Base-by-base conservation (phyloP, 1,140 invertebrate species). In the Drosophila aff. region DNA sequence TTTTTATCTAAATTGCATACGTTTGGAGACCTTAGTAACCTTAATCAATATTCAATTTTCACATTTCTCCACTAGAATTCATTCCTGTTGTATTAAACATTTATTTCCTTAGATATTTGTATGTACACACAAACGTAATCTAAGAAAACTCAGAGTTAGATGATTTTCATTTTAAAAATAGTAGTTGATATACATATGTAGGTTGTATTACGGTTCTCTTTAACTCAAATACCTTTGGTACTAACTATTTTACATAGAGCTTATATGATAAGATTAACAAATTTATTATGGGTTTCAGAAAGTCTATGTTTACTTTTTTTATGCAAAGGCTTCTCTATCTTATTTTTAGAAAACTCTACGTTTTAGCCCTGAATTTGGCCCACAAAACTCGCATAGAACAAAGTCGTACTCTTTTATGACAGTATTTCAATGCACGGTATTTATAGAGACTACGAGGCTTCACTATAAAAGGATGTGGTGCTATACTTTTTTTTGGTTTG, bases 401-500 rank as follows among this genome's bases (percentile, higher is more conserved):
- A 16, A 16, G 38, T 7, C 36, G 0, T 38, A 10, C n/a, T 11
- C 4, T 44, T 44, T 44, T 11, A 4, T 21, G 11, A 44, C 3
- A 2, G 43, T 44, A 44, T 21, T 44, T 21, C 4, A 11, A n/a
- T 5, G 4, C 6, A 44, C 4, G 18, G 11, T 47, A 47, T 52
- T 52, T 33, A 33, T 52, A 33, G 43, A 16, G 10, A 18, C 6
- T 13, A 33, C 50, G n/a, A 52, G 5, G 31, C n/a, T 18, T 18
- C 11, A 52, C 50, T 33, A 52, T 57, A 40, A 31, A 8, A 55
- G 36, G 36, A 57, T 33, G 36, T 16, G n/a, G 3, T 46, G 6
- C 26, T 71, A 4, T 5, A 38, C 47, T 50, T 49, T 71, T 43
- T 36, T 44, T 43, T 23, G 23, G 67, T 55, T 55, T 38, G 47